Percentiles rank a stretch among this genome's conserved stretches.
phyloP scores from a whole-genome alignment of 2,888 invertebrate species.

The Conomelus anceps region DNA sequence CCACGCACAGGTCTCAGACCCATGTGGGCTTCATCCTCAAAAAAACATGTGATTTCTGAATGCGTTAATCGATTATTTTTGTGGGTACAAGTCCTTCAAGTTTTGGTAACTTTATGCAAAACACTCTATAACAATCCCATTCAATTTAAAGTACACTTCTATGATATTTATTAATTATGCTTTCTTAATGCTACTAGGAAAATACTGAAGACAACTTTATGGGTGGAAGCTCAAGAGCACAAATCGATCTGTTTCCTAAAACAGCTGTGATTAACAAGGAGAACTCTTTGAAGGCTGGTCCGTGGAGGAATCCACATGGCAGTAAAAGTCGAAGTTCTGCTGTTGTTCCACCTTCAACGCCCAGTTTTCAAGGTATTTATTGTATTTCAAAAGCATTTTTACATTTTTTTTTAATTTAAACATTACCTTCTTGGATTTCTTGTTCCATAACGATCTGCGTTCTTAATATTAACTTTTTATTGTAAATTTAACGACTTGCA shows the following conservation, averaged over 20 bases:
- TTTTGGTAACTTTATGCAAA: too few relatives aligned
- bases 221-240: not conserved
- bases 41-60: too few relatives aligned
- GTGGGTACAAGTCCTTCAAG: too few relatives aligned
- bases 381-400: constrained; percentile 14
- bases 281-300: constrained; percentile 61
- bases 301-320: constrained; percentile 49
- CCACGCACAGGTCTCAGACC: too few relatives aligned
- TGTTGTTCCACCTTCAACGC: constrained; percentile 25
- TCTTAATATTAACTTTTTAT: not conserved
- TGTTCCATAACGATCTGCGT: too few relatives aligned
- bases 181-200: not conserved
- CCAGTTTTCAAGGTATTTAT: constrained; percentile 48
- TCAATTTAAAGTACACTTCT: too few relatives aligned
- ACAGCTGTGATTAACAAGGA: constrained; percentile 55
- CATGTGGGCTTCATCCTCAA: too few relatives aligned
- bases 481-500: too few relatives aligned
- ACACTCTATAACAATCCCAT: too few relatives aligned
- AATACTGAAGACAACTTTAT: not conserved
- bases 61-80: too few relatives aligned
- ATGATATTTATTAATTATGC: not conserved
- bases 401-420: not conserved
- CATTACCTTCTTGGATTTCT: too few relatives aligned
- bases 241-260: constrained; percentile 40
- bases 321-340: constrained; percentile 25